Evolutionary conservation across 2,113 vertebrate species (phyloP).

Genomic region (Prietella phreatophila): DNA sequence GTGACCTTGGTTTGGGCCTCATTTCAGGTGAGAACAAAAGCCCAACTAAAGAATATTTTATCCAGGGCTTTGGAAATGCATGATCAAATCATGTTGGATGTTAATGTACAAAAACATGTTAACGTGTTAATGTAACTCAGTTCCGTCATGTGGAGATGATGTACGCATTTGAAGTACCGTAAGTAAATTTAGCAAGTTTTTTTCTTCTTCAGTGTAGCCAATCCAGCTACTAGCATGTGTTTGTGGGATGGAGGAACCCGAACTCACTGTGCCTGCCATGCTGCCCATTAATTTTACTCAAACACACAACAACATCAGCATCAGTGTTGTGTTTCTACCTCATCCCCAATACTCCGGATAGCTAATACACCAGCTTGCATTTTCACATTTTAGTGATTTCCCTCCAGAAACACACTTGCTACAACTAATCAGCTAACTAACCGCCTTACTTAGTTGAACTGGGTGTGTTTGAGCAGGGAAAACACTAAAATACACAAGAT

Average conservation of each 20-base stretch:
- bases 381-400: not conserved
- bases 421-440: not conserved
- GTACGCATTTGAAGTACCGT: not conserved
- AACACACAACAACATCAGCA: too few relatives aligned
- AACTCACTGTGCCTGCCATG: too few relatives aligned
- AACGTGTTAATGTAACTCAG: not conserved
- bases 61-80: not conserved
- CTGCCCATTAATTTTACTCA: too few relatives aligned
- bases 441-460: not conserved
- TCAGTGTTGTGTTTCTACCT: too few relatives aligned
- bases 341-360: too few relatives aligned
- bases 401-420: not conserved
- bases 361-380: not conserved
- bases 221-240: not conserved
- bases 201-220: not conserved
- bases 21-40: not conserved
- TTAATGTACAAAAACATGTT: too few relatives aligned
- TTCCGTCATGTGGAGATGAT: not conserved
- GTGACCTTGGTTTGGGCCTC: not conserved
- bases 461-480: not conserved
- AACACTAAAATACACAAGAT: not conserved
- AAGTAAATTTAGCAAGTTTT: not conserved
- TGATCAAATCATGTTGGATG: not conserved
- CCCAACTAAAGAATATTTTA: not conserved
- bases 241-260: not conserved